Evolutionary conservation across 2,888 invertebrate species (phyloP).

Genomic region (Isotomurus palustris): DNA sequence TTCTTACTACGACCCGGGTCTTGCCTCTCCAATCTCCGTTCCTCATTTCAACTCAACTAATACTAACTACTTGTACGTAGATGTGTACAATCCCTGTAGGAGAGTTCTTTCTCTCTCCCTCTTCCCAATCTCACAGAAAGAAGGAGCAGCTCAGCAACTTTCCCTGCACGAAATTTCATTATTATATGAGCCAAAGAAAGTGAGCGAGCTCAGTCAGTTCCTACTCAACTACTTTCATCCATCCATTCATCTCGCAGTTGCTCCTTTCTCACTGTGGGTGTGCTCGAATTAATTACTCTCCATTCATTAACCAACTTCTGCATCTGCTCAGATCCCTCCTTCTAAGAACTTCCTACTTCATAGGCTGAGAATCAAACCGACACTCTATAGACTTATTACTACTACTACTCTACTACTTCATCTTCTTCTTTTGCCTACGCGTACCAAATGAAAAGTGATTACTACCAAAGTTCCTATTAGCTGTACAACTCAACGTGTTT

Average conservation of each 20-base stretch:
- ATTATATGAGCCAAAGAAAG: background rate
- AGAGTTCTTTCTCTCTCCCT: conserved; percentile 9
- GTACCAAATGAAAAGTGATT: too few relatives aligned
- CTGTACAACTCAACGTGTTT: too few relatives aligned
- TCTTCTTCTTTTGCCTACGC: background rate
- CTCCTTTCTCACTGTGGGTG: conserved; percentile 44
- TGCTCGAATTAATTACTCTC: conserved; percentile 46
- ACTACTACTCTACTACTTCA: conserved; percentile 3
- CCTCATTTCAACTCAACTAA: conserved; percentile 3
- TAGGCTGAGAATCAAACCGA: background rate
- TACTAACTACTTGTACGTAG: conserved; percentile 10
- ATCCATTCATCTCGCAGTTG: conserved; percentile 34
- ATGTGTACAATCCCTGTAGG: background rate
- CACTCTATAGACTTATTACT: background rate
- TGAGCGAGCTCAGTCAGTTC: conserved; percentile 8
- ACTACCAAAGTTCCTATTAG: too few relatives aligned
- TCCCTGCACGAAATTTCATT: conserved; percentile 6
- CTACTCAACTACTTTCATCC: conserved; percentile 5
- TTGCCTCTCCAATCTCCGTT: conserved; percentile 9
- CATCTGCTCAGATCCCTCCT: conserved; percentile 41
- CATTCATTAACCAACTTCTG: conserved; percentile 45
- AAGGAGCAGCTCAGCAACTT: too few relatives aligned
- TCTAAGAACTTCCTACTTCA: background rate
- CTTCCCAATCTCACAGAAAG: conserved; percentile 5
- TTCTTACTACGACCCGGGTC: conserved; percentile 18